A percentile compares a stretch with the other conserved stretches of the same genome.
phyloP scores from a whole-genome alignment of 2,888 invertebrate genomes.

The Chaetogeoica ovagalla region DNA sequence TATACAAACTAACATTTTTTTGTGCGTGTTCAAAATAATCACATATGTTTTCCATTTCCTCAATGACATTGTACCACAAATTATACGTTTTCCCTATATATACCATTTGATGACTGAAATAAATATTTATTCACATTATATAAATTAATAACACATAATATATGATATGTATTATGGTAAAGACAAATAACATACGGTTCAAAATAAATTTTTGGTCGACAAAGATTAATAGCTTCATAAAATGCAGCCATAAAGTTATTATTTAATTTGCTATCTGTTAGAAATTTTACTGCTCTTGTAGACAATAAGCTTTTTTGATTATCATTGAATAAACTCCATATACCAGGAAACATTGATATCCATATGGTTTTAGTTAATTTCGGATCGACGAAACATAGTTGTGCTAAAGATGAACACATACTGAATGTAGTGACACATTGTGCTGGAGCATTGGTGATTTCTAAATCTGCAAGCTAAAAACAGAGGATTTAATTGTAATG shows the following conservation, averaged over 20 bases:
- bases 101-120: slow-evolving; percentile 30
- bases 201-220: slow-evolving; percentile 34
- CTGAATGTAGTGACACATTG: not conserved
- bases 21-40: not conserved
- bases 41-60: slow-evolving; percentile 32
- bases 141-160: not conserved
- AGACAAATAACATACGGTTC: slow-evolving; percentile 23
- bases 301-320: slow-evolving; percentile 1
- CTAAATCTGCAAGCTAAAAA: not conserved
- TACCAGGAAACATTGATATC: slow-evolving; percentile 20
- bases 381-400: slow-evolving; percentile 23
- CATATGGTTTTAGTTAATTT: slow-evolving; percentile 30
- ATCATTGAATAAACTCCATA: slow-evolving; percentile 26
- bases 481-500: not conserved
- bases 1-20: slow-evolving; percentile 31
- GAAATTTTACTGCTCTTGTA: not conserved
- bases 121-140: not conserved
- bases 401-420: slow-evolving; percentile 20
- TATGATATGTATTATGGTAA: not conserved
- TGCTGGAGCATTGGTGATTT: not conserved
- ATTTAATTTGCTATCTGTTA: slow-evolving; percentile 24
- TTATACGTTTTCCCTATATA: slow-evolving; percentile 36
- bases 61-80: slow-evolving; percentile 35
- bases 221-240: slow-evolving; percentile 40
- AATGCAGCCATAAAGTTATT: slow-evolving; percentile 29